These are phyloP conservation scores for Harpagus bidentatus DNA, from an alignment of 2,113 vertebrate species.

Conservation along the genomic window DNA sequence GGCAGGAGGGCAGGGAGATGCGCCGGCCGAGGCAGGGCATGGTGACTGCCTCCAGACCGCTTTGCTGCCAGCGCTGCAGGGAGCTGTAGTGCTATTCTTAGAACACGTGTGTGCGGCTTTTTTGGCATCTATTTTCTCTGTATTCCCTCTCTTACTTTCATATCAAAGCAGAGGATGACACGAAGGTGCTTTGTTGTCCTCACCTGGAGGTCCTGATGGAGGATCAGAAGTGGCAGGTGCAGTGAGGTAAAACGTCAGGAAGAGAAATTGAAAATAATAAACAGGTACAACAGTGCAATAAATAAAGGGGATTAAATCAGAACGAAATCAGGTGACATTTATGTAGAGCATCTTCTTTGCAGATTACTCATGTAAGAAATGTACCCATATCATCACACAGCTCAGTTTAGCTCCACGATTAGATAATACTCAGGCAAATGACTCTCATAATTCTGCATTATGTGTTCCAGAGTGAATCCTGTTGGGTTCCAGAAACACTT, in stretches of 20 bases:
- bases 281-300: conserved; percentile 1
- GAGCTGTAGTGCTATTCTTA: conserved; percentile 12
- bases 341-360: background rate
- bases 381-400: background rate
- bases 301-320: conserved; percentile 57
- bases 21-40: background rate
- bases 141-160: background rate
- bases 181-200: background rate
- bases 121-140: background rate
- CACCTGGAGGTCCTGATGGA: background rate
- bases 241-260: background rate
- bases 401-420: background rate
- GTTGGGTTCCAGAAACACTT: background rate
- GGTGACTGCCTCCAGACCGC: background rate
- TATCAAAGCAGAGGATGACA: background rate
- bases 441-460: background rate
- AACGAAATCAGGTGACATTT: conserved; percentile 50
- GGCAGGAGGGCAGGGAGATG: too few relatives aligned
- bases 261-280: conserved; percentile 55
- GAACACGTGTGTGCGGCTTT: background rate
- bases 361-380: conserved; percentile 11
- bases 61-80: background rate
- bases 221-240: conserved; percentile 23
- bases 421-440: background rate
- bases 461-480: background rate